Evolutionary conservation across 2,113 vertebrate species (phyloP), one percentile per base, ranked within the genome.

Genomic region (Arothron firmamentum): DNA sequence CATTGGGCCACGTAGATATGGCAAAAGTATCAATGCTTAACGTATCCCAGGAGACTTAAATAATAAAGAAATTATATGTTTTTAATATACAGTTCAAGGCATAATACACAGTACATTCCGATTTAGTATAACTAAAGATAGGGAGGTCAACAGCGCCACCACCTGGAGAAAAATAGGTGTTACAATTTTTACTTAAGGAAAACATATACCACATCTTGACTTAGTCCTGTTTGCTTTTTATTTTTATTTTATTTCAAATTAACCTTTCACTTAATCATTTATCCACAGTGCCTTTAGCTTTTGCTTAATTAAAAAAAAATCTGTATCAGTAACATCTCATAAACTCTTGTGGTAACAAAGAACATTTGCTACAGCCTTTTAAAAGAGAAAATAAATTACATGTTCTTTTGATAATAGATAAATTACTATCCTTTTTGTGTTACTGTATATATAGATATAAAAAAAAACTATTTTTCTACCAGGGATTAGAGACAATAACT

Each of bases 361-460:
- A 68, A 14, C 71, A 63, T 68, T 78, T 76, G 63, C 76, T 80
- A 85, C 69, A 88, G 70, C 72, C 81, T 75, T 66, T 77, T 75
- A 75, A 67, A 82, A 83, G 65, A 85, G 70, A 85, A 85, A 90
- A 91, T 90, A 90, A 91, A 90, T 91, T 91, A 91, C 75, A 80
- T 66, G 80, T 80, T 79, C 55, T 88, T 90, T 72, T 76, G 72
- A 85, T 87, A 83, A 88, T 75, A 88, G 84, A 91, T 90, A 91
- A 90, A 91, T 91, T 88, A 88, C 81, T 88, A 89, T 87, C 64
- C 53, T 70, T 80, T 78, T 67, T 75, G 59, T 54, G 23, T 74
- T 79, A 81, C 77, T 79, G 72, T 86, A 86, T 80, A 88, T 28
- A 28, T 38, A 38, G 8, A 38, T 38, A 38, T 38, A 38, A 11